A percentile compares a stretch with the other conserved stretches of the same genome.
Evolutionary conservation across 2,113 vertebrate species (phyloP).

Genomic region (Phalacrocorax pelagicus): DNA sequence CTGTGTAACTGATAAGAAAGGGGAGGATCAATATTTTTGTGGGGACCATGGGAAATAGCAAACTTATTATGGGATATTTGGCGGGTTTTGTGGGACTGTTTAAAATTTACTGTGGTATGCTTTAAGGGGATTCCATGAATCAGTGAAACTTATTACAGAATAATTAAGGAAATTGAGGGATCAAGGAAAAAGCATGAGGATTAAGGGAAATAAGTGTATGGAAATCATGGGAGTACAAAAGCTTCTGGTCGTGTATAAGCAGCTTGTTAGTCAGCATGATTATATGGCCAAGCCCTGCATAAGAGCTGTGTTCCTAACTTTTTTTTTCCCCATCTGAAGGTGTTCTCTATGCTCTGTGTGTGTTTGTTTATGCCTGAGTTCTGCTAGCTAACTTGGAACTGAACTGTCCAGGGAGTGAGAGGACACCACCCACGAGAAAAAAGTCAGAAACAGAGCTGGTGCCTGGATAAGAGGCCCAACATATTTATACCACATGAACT

Average conservation of each 20-base stretch:
- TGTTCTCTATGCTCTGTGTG: not conserved
- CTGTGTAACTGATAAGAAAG: not conserved
- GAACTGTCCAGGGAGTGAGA: not conserved
- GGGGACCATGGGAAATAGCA: not conserved
- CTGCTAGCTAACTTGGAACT: not conserved
- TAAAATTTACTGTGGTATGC: not conserved
- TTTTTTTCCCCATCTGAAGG: not conserved
- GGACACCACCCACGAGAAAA: accelerated
- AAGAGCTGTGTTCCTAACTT: not conserved
- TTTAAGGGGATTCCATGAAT: not conserved
- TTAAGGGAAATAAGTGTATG: not conserved
- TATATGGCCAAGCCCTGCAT: not conserved
- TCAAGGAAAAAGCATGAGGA: not conserved
- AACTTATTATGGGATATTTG: not conserved
- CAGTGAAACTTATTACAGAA: not conserved
- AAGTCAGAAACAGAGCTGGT: not conserved
- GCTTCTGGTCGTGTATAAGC: not conserved
- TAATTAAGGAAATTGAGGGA: not conserved
- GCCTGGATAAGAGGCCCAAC: not conserved
- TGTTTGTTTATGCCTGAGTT: not conserved
- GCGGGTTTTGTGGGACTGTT: accelerated
- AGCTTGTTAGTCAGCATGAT: accelerated
- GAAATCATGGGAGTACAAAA: not conserved
- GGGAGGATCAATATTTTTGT: not conserved
- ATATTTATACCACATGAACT: not conserved